phyloP scores from a whole-genome alignment of 2,888 invertebrate species.

The Caenorhabditis drosophilae region DNA sequence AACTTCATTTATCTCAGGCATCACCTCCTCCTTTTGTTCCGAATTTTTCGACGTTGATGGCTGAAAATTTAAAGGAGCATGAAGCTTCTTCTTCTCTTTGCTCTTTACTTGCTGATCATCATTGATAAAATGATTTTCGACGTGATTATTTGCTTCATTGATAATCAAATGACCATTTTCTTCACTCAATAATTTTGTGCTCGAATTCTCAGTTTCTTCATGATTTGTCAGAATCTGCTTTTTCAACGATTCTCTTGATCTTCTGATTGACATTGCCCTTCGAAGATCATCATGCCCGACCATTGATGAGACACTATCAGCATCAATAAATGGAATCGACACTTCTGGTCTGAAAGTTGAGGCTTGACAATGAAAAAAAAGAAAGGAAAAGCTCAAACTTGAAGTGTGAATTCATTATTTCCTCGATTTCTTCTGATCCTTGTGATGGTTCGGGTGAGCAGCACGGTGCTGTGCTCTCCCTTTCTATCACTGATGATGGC shows the following conservation, averaged over 20 bases:
- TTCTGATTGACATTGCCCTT: slow-evolving; percentile 22
- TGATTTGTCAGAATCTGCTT: not conserved
- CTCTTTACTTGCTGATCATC: slow-evolving; percentile 25
- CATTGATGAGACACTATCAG: slow-evolving; percentile 57
- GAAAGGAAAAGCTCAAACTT: not conserved
- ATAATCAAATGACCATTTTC: not conserved
- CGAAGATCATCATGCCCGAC: slow-evolving; percentile 53
- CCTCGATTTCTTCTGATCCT: slow-evolving; percentile 26
- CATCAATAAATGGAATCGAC: slow-evolving; percentile 66
- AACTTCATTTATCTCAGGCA: slow-evolving; percentile 18
- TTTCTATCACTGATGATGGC: slow-evolving; percentile 56
- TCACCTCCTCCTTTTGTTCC: slow-evolving; percentile 22
- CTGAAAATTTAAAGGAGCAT: slow-evolving; percentile 19
- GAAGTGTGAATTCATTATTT: no score
- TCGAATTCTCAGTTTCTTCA: not conserved
- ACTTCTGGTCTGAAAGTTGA: slow-evolving; percentile 37
- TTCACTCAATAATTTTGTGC: no score
- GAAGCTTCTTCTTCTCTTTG: not conserved
- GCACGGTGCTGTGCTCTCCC: slow-evolving; percentile 59
- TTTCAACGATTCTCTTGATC: not conserved
- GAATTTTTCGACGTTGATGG: slow-evolving; percentile 32
- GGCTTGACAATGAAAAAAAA: slow-evolving; percentile 1
- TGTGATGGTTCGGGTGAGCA: slow-evolving; percentile 47
- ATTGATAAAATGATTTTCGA: slow-evolving; percentile 13
- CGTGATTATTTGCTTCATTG: not conserved